Base-by-base conservation (phyloP, 2,113 vertebrate genomes). In the Heliornis fulica region DNA sequence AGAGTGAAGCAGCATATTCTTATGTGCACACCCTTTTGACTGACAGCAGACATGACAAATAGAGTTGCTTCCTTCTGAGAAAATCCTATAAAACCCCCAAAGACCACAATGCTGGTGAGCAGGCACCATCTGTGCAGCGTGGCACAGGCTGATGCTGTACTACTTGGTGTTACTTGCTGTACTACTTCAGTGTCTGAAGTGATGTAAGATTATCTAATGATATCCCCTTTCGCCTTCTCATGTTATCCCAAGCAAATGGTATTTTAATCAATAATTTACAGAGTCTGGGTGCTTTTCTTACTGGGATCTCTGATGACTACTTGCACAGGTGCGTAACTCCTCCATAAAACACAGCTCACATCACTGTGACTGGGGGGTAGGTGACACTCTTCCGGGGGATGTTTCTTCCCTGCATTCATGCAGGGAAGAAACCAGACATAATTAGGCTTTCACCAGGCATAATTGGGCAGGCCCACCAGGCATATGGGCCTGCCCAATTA, bases 311-410 rank as follows among this genome's bases (percentile, higher is more conserved):
- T 28, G 75, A 25, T 5, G 15, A 70, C 75, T 29, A 23, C 63
- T 45, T 34, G 56, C n/a, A 28, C 6, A 16, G 36, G 34, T 31
- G 68, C n/a, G 13, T 53, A 34, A 48, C 21, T 38, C 9, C 51
- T 32, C 59, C 72, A 28, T 16, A 41, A 48, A 72, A 16, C 32
- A 69, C 18, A 66, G 59, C 20, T 61, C 81, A n/a, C 26, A 54
- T 38, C 46, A 7, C 19, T 23, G 5, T 18, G 31, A 1, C 18
- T 3, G 4, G 7, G 45, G 36, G 13, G 11, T 13, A 5, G 6
- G 56, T 6, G 4, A n/a, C 45, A 61, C 23, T 15, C 32, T 77
- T 77, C n/a, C 36, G 63, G 53, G 21, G 34, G 45, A 6, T 32
- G 14, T 65, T 61, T 68, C 59, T 69, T 66, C 31, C 54, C 60